phyloP scores from a whole-genome alignment of 2,888 invertebrate species.

The Heliconius ethilla region DNA sequence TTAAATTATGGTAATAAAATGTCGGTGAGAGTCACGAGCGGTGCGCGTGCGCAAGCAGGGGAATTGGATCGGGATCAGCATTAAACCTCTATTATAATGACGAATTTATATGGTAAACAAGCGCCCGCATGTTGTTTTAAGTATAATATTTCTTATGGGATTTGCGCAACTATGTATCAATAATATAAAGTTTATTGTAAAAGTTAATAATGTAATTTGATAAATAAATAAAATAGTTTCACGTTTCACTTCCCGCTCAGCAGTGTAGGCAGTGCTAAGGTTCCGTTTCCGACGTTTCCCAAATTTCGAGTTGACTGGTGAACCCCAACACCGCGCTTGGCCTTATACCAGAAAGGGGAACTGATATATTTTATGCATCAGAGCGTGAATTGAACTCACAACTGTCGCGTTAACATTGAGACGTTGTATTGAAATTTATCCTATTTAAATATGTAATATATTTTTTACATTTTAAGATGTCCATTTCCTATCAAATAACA shows the following conservation, averaged over 20 bases:
- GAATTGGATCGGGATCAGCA: conserved; percentile 65
- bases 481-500: no score
- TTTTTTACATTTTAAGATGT: no score
- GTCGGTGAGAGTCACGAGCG: conserved; percentile 81
- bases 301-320: background rate
- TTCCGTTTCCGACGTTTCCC: background rate
- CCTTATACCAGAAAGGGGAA: background rate
- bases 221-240: background rate
- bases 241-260: background rate
- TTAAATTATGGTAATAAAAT: conserved; percentile 84
- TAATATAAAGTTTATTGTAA: background rate
- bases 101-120: conserved; percentile 45
- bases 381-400: background rate
- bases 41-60: conserved; percentile 66
- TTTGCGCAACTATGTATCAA: background rate
- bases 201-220: background rate
- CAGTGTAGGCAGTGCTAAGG: background rate
- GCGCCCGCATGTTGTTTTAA: conserved; percentile 34
- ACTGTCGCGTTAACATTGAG: background rate
- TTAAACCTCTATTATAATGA: conserved; percentile 49
- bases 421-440: background rate
- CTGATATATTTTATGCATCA: background rate
- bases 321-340: no score
- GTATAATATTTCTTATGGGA: conserved; percentile 19
- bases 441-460: no score